Conservation (phyloP, 2,888 invertebrate genomes). For the Gymnoscelis rufifasciata region DNA sequence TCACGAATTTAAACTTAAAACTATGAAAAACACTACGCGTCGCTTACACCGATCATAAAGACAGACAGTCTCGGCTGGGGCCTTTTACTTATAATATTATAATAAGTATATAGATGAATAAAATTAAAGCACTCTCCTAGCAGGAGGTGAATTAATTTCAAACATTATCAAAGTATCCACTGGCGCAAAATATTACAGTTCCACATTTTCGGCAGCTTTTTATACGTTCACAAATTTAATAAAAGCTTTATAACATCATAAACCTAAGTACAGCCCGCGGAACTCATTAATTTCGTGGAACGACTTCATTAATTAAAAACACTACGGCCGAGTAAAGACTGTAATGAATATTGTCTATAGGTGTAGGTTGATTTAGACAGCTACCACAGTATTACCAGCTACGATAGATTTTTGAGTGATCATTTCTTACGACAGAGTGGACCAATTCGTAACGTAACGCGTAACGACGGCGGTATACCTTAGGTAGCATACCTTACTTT, state of each 20-base stretch:
- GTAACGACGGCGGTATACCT: too few species aligned
- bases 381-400: background rate
- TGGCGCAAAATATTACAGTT: background rate
- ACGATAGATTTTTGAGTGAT: background rate
- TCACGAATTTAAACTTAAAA: too few species aligned
- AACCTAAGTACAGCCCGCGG: slow-evolving; percentile 26
- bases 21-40: too few species aligned
- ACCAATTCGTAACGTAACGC: too few species aligned
- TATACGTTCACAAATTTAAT: slow-evolving; percentile 29
- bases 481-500: too few species aligned
- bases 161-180: background rate
- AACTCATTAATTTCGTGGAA: slow-evolving; percentile 49
- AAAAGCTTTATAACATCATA: slow-evolving; percentile 28
- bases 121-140: too few species aligned
- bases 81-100: too few species aligned
- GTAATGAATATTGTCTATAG: slow-evolving; percentile 49
- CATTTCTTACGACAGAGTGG: too few species aligned
- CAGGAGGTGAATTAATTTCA: too few species aligned
- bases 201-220: slow-evolving; percentile 23
- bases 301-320: slow-evolving; percentile 64
- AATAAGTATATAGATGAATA: too few species aligned
- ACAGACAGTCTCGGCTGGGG: too few species aligned
- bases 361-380: background rate
- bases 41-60: too few species aligned
- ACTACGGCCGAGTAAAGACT: slow-evolving; percentile 51